Percentiles rank a stretch among this genome's conserved stretches.
These are phyloP conservation scores for Drosophila recens DNA, from an alignment of 2,888 invertebrate species.

Conservation along the genomic window DNA sequence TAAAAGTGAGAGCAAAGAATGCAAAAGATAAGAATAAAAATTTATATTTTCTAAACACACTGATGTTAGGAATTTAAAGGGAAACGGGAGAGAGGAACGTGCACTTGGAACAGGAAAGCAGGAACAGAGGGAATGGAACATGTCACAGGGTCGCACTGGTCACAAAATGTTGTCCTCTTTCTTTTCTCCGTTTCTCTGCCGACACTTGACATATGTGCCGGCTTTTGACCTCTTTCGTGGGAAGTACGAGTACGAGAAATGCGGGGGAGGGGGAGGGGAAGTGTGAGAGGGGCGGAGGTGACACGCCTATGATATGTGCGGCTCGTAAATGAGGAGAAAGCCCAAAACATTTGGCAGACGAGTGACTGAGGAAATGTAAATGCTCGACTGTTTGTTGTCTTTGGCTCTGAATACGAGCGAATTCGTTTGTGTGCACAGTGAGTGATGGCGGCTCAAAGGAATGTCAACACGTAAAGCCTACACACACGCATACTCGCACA, in stretches of 20 bases:
- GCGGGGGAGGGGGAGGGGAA: background rate
- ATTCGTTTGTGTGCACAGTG: constrained; percentile 57
- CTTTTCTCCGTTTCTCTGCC: constrained; percentile 50
- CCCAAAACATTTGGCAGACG: constrained; percentile 57
- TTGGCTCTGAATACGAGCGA: constrained; percentile 37
- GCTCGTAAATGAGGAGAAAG: constrained; percentile 68
- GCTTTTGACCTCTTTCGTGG: constrained; percentile 81
- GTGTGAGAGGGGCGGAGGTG: constrained; percentile 2
- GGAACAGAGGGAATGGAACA: constrained; percentile 15
- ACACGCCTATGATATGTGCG: constrained; percentile 48
- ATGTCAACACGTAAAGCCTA: constrained; percentile 76
- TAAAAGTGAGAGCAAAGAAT: constrained; percentile 66
- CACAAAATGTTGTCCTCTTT: constrained; percentile 46
- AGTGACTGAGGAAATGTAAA: constrained; percentile 67
- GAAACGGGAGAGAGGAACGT: background rate
- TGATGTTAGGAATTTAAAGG: constrained; percentile 12
- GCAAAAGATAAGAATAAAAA: constrained; percentile 77
- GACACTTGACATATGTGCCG: constrained; percentile 82
- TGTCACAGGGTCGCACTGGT: constrained; percentile 54
- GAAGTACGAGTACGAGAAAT: background rate
- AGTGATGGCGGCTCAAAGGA: constrained; percentile 79
- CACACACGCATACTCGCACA: constrained; percentile 30
- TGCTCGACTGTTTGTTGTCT: constrained; percentile 65
- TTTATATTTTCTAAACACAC: constrained; percentile 62
- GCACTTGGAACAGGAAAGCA: constrained; percentile 3